Evolutionary conservation across 92 coral and sea anemone species (phyloP), one percentile per base, ranked within the genome.

Genomic region (Porites rus): DNA sequence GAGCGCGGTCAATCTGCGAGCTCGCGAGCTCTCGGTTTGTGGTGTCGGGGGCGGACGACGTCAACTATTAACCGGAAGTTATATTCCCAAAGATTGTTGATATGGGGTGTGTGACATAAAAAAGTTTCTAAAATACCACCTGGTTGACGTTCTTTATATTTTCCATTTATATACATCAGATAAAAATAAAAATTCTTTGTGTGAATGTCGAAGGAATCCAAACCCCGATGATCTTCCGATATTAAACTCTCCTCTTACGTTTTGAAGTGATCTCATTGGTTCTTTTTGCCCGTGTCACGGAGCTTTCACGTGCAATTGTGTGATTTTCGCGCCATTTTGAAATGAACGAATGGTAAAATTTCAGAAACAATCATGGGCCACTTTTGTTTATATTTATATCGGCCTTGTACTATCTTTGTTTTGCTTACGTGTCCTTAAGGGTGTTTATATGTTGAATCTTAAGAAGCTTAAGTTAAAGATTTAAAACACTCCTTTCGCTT

Each of bases 291-390:
- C 6, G 8, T 50, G 22, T 10, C 87, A 73, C 63, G 80, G 20
- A 67, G 64, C 20, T 28, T 60, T 22, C 87, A 74, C 80, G 69
- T 62, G 52, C 10, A 51, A 61, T 58, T 19, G 6, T 52, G 6
- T 8, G 6, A 19, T 72, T 83, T 83, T 83, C 87, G 73, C 87
- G 87, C 80, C 87, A 61, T 74, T 4, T 74, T 21, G 31, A n/a
- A 50, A 21, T 6, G 21, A 3, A 16, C n/a, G 54, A 63, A 22
- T 54, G 19, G 7, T 21, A 10, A 21, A 51, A 8, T 12, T 7
- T 17, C 19, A 19, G 51, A 64, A 79, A 79, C 73, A 60, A 16
- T 60, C 18, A 11, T 79, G 73, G 21, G 7, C 3, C 52, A 19
- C 22, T 74, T 74, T 76, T 62, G 74, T 51, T 58, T 51, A 62